These are phyloP conservation scores for Neoarius graeffei DNA, from an alignment of 2,113 vertebrate species.

Conservation along the genomic window DNA sequence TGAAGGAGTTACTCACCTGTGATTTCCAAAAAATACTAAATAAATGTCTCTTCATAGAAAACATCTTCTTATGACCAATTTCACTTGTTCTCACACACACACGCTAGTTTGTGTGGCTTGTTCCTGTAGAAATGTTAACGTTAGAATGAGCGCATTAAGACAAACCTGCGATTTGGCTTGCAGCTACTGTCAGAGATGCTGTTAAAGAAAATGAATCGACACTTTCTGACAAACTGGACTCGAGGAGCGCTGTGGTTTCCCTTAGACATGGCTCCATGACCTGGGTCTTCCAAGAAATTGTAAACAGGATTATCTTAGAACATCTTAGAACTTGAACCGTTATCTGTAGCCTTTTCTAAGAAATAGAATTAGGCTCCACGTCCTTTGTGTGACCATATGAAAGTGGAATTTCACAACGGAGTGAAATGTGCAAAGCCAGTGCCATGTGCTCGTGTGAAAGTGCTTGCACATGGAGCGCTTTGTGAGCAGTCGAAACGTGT, in stretches of 20 bases:
- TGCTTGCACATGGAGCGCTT: slow-evolving; percentile 46
- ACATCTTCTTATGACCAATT: background rate
- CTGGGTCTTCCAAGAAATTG: background rate
- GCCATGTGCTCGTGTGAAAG: slow-evolving; percentile 33
- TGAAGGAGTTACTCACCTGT: background rate
- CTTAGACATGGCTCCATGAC: background rate
- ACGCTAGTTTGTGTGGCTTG: background rate
- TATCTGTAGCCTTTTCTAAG: background rate
- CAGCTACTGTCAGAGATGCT: background rate
- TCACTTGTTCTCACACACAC: background rate
- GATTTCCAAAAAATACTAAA: background rate
- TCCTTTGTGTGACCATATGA: background rate
- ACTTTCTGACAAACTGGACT: background rate
- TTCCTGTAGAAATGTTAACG: background rate
- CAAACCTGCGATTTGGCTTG: background rate
- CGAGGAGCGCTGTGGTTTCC: background rate
- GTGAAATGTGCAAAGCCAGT: background rate
- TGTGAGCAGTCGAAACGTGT: slow-evolving; percentile 55
- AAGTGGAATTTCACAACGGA: slow-evolving; percentile 16
- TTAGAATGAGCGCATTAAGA: background rate
- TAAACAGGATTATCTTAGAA: background rate
- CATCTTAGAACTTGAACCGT: background rate
- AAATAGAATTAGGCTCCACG: background rate
- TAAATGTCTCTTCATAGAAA: background rate
- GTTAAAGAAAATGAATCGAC: background rate